Percentiles rank a stretch among this genome's conserved stretches.
These are phyloP conservation scores for Acanthurus lineatus DNA, from an alignment of 2,797 vertebrate genomes.

Conservation along the genomic window DNA sequence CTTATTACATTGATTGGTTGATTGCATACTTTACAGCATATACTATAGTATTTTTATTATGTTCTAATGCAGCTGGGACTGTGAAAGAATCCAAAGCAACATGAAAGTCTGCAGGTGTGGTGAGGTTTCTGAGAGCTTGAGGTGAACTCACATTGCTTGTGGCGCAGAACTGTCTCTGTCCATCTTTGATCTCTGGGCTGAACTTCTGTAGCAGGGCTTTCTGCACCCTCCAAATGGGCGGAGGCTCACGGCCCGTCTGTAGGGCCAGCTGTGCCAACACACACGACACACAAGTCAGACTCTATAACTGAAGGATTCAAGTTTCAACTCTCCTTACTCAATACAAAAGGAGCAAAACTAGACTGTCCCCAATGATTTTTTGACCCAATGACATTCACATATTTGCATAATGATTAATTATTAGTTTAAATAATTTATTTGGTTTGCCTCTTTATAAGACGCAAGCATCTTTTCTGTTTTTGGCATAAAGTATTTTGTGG, in stretches of 20 bases:
- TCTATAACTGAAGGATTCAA: neutral
- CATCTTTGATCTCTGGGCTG: conserved; percentile 96
- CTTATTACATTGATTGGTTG: neutral
- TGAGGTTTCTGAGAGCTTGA: neutral
- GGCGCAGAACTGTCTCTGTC: conserved; percentile 95
- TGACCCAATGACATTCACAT: neutral
- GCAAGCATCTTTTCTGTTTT: neutral
- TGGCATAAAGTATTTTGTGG: neutral
- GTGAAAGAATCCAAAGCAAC: conserved; percentile 2
- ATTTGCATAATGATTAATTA: neutral
- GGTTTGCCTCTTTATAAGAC: neutral
- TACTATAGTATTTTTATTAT: neutral
- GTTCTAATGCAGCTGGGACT: neutral
- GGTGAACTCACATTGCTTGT: conserved; percentile 93
- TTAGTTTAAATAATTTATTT: neutral
- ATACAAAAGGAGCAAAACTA: neutral
- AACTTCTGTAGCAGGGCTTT: conserved; percentile 96
- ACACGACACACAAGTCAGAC: conserved; percentile 20
- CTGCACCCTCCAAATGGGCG: conserved; percentile 95
- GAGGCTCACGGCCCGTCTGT: conserved; percentile 93
- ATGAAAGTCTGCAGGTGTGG: conserved; percentile 31
- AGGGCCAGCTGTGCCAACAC: conserved; percentile 86
- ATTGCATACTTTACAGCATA: neutral
- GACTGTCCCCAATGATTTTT: neutral
- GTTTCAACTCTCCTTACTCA: neutral